Percentiles rank a stretch among this genome's conserved stretches.
Conservation (phyloP, 2,113 vertebrate species). For the Cettia cetti region DNA sequence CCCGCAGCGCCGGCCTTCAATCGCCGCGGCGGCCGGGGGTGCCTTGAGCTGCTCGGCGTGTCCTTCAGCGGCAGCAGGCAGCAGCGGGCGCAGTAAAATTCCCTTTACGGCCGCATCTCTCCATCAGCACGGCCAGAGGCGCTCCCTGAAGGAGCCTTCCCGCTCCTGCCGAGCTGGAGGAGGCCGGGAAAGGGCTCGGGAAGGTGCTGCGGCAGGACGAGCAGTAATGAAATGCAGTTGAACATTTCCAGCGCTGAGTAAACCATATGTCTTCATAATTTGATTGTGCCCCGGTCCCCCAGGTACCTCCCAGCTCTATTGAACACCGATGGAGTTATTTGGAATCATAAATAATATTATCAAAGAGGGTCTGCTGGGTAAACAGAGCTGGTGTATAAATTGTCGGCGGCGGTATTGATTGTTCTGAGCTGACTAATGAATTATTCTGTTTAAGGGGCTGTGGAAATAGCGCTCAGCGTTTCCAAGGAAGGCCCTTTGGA, state of each 20-base stretch:
- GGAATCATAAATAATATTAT: slow-evolving; percentile 80
- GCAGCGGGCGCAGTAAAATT: background rate
- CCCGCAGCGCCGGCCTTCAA: background rate
- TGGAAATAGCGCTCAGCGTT: slow-evolving; percentile 27
- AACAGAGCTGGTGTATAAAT: slow-evolving; percentile 73
- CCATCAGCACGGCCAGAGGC: background rate
- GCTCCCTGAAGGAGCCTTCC: background rate
- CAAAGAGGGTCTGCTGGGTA: slow-evolving; percentile 75
- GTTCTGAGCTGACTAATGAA: slow-evolving; percentile 74
- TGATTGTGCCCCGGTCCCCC: slow-evolving; percentile 70
- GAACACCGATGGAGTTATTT: slow-evolving; percentile 78
- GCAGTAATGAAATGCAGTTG: slow-evolving; percentile 22
- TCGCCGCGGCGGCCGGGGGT: background rate
- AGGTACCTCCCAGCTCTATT: slow-evolving; percentile 67
- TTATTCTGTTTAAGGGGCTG: slow-evolving; percentile 75
- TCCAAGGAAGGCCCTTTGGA: slow-evolving; percentile 32
- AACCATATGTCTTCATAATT: slow-evolving; percentile 75
- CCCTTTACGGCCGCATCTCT: background rate
- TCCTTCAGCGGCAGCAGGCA: background rate
- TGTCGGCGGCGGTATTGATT: slow-evolving; percentile 68
- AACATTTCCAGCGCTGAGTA: slow-evolving; percentile 58
- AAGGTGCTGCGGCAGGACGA: background rate
- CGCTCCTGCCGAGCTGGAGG: background rate
- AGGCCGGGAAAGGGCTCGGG: background rate
- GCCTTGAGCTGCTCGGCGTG: rapidly evolving